Evolutionary conservation across 2,888 invertebrate species (phyloP), one percentile per base, ranked within the genome.

Genomic region (Drosophila quinaria): DNA sequence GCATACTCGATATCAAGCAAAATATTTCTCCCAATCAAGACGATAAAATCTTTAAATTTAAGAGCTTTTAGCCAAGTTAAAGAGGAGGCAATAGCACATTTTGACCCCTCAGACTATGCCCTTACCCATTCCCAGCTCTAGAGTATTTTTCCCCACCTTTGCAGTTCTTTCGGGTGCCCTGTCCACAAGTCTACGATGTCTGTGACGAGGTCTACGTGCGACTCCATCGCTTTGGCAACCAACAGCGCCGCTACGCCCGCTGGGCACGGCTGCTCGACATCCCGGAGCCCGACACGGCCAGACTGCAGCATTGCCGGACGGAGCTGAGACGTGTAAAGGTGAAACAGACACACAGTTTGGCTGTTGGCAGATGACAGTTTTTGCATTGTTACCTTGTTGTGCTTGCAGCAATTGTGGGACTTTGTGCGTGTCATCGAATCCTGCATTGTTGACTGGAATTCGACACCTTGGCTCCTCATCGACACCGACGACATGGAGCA

Each of bases 401-500:
- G 37, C 50, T 44, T 22, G 31, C 46, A 96, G 94, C 95, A 95
- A 93, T 93, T 98, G 15, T 99, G 98, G 98, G 98, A 99, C 93
- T 98, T 97, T 92, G 96, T 97, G 60, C 94, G 94, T 84, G 95
- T 98, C 73, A 96, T 98, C 58, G 94, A 95, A 91, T 96, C 96
- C 13, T 96, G 96, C 81, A 95, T 98, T 77, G 95, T 96, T 74
- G 97, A 97, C 91, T 99, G 99, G 98, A 98, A 98, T 93, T 96
- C 95, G 68, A 98, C 98, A 0, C 95, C 96, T 9, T 99, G 98
- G 98, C 96, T 96, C 89, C 96, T 96, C 91, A 97, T 99, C 77
- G 98, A 98, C 90, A 97, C 98, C 4, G 99, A 99, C 90, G 96
- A 96, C 76, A 97, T 98, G 97, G 98, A 98, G 91, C 96, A 97